Percentiles rank a stretch among this genome's conserved stretches.
Conservation (phyloP, 1,140 invertebrate genomes). For the Drosophila micromelanica region DNA sequence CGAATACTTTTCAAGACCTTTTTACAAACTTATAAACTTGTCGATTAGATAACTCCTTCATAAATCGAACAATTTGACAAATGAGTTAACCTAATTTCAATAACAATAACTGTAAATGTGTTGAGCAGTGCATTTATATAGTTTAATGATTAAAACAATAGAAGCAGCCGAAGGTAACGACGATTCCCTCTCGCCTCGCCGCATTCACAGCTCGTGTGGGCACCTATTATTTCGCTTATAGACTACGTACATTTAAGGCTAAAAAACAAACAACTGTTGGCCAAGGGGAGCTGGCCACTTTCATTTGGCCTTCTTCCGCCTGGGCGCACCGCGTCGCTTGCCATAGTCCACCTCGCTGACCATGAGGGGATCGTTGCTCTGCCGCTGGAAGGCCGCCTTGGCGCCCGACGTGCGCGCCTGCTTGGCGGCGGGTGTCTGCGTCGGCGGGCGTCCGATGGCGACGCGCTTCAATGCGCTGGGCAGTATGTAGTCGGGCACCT, state of each 20-base stretch:
- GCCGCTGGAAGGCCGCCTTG: conserved; percentile 70
- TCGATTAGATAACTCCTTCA: no score
- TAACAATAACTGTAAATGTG: no score
- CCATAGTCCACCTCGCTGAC: conserved; percentile 73
- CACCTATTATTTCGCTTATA: neutral
- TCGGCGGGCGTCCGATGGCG: conserved; percentile 83
- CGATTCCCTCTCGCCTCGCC: no score
- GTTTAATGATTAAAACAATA: neutral
- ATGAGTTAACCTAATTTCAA: no score
- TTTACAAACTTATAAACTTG: no score
- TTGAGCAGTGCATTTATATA: no score
- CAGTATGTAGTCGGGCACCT: conserved; percentile 98
- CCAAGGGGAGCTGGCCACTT: neutral
- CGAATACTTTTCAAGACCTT: no score
- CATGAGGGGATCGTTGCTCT: conserved; percentile 83
- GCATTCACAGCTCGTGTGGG: neutral
- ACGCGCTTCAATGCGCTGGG: conserved; percentile 90
- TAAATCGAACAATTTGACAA: no score
- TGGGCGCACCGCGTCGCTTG: conserved; percentile 43
- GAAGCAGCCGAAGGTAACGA: no score
- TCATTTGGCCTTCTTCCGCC: conserved; percentile 40
- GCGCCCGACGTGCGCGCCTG: conserved; percentile 42
- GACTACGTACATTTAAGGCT: neutral
- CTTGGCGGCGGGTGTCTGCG: conserved; percentile 84
- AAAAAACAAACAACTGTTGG: neutral